Evolutionary conservation across 2,888 invertebrate species (phyloP), one percentile per base, ranked within the genome.

Genomic region (Myathropa florea): DNA sequence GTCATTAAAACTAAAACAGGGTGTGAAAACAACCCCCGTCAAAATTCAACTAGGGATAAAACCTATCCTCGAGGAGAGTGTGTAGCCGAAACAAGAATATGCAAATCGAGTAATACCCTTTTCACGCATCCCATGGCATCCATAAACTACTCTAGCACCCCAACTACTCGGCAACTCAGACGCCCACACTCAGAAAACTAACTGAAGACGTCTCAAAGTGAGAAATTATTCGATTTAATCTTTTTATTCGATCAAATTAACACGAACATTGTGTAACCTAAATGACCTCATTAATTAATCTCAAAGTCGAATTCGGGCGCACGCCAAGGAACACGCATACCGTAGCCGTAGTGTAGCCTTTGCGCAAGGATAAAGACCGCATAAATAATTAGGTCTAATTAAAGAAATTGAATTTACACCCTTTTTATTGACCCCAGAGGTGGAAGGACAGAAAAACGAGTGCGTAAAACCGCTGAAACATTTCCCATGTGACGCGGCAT

Each of bases 231-330:
- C 88, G 91, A 91, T 92, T 90, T 90, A 91, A 92, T 92, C 92
- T 91, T 91, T 92, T 92, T 91, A 92, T 92, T 92, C 91, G 90
- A 91, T 89, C 90, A 91, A 92, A 92, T 92, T 92, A 92, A 92
- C 92, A 91, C 92, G 90, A 91, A 91, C 91, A 91, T 92, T 92
- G 92, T 92, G 91, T 90, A 89, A 89, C 81, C 88, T 91, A 91
- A 92, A 91, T 91, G 91, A 90, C 90, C 89, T 92, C 91, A 92
- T 92, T 92, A 92, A 92, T 92, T 91, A 80, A 80, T 77, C 72
- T 81, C 61, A 63, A 80, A 61, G 73, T 65, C 60, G 53, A 39
- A 46, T 65, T 24, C 39, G n/a, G 72, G 21, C 72, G 23, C 60
- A 39, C 67, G 61, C 57, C 59, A 67, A 67, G 26, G 36, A 55